Percentiles rank a stretch among this genome's conserved stretches.
Evolutionary conservation across 2,888 invertebrate genomes (phyloP).

Genomic region (Lamproptera curius): DNA sequence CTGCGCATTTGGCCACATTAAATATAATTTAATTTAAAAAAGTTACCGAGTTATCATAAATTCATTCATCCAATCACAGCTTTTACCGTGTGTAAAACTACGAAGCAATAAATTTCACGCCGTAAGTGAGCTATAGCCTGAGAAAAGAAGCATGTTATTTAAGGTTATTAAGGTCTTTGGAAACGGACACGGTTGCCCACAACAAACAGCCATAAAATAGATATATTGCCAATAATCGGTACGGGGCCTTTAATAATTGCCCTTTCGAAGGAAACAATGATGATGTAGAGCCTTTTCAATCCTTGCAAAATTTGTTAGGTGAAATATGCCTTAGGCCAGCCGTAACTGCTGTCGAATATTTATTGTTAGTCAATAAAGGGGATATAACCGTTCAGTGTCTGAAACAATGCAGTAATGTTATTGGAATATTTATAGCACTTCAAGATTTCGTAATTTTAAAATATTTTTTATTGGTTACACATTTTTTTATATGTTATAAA

Average conservation of each 20-base stretch:
- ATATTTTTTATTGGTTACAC: too few relatives aligned
- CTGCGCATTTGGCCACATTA: too few relatives aligned
- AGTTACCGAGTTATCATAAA: too few relatives aligned
- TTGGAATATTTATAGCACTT: too few relatives aligned
- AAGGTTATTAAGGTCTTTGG: conserved; percentile 8
- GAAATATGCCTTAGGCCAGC: background rate
- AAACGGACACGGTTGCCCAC: conserved; percentile 13
- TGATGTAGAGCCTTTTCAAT: conserved; percentile 10
- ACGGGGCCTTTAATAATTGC: conserved; percentile 16
- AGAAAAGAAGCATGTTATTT: conserved; percentile 1
- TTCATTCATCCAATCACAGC: too few relatives aligned
- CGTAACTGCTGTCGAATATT: background rate
- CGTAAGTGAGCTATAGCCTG: background rate
- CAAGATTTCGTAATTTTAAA: too few relatives aligned
- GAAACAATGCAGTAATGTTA: too few relatives aligned
- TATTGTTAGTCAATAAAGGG: background rate
- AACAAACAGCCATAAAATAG: conserved; percentile 19
- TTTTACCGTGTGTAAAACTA: too few relatives aligned
- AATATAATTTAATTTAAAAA: too few relatives aligned
- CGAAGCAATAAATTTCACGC: too few relatives aligned
- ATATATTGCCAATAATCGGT: conserved; percentile 20
- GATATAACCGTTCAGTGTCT: background rate
- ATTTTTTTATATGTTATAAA: too few relatives aligned
- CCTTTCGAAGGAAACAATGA: conserved; percentile 13
- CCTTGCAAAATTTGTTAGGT: conserved; percentile 2